Base-by-base conservation (phyloP, 2,113 vertebrate genomes). In the Mugil cephalus region DNA sequence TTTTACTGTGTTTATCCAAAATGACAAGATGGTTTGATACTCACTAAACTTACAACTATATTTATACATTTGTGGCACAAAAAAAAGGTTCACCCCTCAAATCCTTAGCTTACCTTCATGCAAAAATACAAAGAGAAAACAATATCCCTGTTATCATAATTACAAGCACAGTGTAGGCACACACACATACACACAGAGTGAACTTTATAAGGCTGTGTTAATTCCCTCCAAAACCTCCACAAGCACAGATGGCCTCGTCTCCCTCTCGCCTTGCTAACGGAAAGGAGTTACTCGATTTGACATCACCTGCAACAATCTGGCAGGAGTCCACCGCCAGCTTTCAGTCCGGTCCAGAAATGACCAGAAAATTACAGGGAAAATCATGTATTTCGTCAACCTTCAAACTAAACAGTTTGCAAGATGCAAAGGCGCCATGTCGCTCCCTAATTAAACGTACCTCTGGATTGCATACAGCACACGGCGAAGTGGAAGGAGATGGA, bases 251-350 rank as follows among this genome's bases (percentile, higher is more conserved):
- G 71, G 73, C 60, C 55, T 52, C 63, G 48, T 69, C 82, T 77
- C 60, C 42, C 67, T 62, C 46, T 59, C 8, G 11, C 69, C 47
- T 76, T 30, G 58, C 52, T 69, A 69, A 62, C 62, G 15, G 51
- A 62, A n/a, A 74, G 48, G 61, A 55, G 34, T 81, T 53, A 80
- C 69, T 75, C 12, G 18, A 50, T 73, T 73, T 81, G 79, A 89
- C 76, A 71, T 87, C 72, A 90, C 74, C 84, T 81, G 77, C 69
- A 61, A 54, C 55, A 54, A 68, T 38, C 69, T 47, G 79, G 59
- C 60, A 60, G 14, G 35, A 48, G 40, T 60, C 72, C 19, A 60
- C 53, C 59, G 14, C n/a, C 13, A 2, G 30, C 38, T 70, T 59
- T 69, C 18, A 77, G 18, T 43, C 30, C 10, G 52, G n/a, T 63